Evolutionary conservation across 2,888 invertebrate genomes (phyloP).

Genomic region (Caenorhabditis sp.): DNA sequence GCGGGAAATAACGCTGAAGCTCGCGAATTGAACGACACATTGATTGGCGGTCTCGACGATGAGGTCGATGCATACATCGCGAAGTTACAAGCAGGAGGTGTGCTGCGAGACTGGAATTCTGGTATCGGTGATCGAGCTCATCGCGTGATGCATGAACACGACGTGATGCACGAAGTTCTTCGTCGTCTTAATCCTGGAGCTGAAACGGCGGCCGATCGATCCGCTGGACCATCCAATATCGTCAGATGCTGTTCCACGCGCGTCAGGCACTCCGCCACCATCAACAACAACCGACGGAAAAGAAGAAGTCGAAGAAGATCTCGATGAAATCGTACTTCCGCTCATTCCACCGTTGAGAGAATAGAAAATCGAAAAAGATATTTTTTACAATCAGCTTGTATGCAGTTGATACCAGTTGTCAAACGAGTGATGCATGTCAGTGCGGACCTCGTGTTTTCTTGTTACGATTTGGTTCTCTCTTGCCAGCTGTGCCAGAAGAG

Average conservation of each 20-base stretch:
- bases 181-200: too few relatives aligned
- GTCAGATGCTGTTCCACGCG: background rate
- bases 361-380: slow-evolving; percentile 41
- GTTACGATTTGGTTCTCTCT: slow-evolving; percentile 81
- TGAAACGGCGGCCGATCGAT: too few relatives aligned
- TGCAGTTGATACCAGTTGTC: slow-evolving; percentile 48
- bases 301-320: too few relatives aligned
- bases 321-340: slow-evolving; percentile 23
- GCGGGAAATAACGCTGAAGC: too few relatives aligned
- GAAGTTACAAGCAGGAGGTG: too few relatives aligned
- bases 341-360: slow-evolving; percentile 43
- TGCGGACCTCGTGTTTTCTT: slow-evolving; percentile 80
- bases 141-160: background rate
- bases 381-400: slow-evolving; percentile 44
- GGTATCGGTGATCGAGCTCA: background rate
- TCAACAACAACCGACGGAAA: background rate
- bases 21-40: too few relatives aligned
- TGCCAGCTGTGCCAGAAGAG: slow-evolving; percentile 75
- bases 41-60: too few relatives aligned
- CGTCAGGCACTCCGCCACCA: background rate
- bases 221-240: background rate
- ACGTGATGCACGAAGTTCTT: too few relatives aligned
- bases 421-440: slow-evolving; percentile 40
- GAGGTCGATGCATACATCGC: too few relatives aligned
- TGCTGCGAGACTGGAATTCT: too few relatives aligned